Evolutionary conservation across 2,797 vertebrate species (phyloP).

Genomic region (Sparidentex hasta): DNA sequence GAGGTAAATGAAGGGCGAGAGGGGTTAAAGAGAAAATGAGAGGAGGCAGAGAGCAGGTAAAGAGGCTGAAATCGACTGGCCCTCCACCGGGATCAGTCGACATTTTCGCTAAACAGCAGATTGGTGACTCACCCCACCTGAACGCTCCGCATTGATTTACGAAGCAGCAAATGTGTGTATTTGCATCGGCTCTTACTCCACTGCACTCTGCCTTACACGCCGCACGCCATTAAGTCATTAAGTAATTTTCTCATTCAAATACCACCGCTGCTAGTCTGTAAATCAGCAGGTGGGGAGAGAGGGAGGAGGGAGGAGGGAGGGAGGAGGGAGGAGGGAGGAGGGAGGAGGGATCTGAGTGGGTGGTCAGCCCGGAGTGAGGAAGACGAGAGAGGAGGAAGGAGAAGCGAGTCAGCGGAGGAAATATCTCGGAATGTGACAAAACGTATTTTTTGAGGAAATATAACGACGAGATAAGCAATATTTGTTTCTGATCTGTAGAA

Average conservation of each 20-base stretch:
- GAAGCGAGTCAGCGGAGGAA: neutral
- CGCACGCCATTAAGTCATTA: slow-evolving; percentile 30
- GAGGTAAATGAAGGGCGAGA: neutral
- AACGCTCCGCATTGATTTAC: slow-evolving; percentile 32
- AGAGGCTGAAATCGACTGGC: slow-evolving; percentile 18
- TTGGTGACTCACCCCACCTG: slow-evolving; percentile 25
- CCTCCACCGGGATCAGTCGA: slow-evolving; percentile 13
- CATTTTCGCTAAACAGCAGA: slow-evolving; percentile 21
- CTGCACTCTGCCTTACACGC: neutral
- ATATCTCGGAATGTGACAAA: neutral
- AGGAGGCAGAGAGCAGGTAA: neutral
- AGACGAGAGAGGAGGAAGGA: neutral
- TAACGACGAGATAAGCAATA: too few species aligned
- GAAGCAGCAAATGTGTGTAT: slow-evolving; percentile 12
- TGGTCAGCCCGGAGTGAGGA: neutral
- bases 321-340: neutral
- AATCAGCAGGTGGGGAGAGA: neutral
- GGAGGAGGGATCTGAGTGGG: neutral
- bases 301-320: neutral
- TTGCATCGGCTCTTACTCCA: slow-evolving; percentile 9
- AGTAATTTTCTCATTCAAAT: slow-evolving; percentile 36
- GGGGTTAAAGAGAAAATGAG: slow-evolving; percentile 45
- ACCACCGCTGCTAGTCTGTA: slow-evolving; percentile 2
- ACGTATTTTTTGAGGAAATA: neutral
- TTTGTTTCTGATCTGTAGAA: too few species aligned